Percentiles rank a stretch among this genome's conserved stretches.
Conservation (phyloP, 2,888 invertebrate genomes). For the Torymus texanus region DNA sequence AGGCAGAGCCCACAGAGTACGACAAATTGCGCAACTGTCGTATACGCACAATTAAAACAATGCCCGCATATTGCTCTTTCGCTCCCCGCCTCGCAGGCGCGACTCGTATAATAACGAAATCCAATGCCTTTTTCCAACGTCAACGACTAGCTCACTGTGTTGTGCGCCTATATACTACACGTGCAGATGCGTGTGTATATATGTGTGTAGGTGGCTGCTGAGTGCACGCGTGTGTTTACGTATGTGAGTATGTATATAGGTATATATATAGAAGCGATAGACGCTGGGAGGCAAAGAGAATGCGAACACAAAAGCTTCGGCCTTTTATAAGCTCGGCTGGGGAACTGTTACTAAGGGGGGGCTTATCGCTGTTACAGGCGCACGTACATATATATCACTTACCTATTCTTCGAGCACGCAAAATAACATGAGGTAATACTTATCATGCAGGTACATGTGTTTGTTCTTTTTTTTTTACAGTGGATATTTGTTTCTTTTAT, state of each 20-base stretch:
- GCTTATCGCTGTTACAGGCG: constrained; percentile 13
- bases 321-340: constrained; percentile 20
- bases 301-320: constrained; percentile 17
- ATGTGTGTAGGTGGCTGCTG: too few species aligned
- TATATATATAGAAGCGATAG: neutral
- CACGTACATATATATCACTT: constrained; percentile 1
- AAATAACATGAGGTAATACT: constrained; percentile 35
- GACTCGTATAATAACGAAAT: too few species aligned
- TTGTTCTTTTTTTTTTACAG: neutral
- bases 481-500: neutral
- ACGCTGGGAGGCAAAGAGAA: constrained; percentile 7
- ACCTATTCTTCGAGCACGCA: constrained; percentile 21
- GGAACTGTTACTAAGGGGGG: too few species aligned
- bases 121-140: too few species aligned
- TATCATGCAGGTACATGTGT: constrained; percentile 47
- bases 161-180: too few species aligned
- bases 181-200: too few species aligned
- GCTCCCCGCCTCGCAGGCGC: too few species aligned
- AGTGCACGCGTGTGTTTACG: neutral
- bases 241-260: neutral
- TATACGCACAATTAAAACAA: constrained; percentile 6
- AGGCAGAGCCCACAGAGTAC: neutral
- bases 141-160: too few species aligned
- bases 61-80: constrained; percentile 12
- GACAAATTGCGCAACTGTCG: neutral